These are phyloP conservation scores for Diachrysia chrysitis DNA, from an alignment of 2,888 invertebrate species.

Conservation along the genomic window DNA sequence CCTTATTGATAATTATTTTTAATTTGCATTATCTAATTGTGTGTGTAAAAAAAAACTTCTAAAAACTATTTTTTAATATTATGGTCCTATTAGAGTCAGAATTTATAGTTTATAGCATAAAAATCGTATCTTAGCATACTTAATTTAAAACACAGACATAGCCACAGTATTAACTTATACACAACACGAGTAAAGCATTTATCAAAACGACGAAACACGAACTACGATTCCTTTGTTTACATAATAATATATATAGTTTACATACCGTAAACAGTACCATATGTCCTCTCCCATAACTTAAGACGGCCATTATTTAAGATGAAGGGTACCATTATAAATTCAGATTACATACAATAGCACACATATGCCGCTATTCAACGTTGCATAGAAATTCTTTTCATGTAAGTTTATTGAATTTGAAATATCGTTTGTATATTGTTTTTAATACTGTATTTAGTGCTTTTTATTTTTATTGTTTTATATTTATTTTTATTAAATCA, in stretches of 20 bases:
- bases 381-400: neutral
- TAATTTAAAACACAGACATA: constrained; percentile 7
- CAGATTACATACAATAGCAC: constrained; percentile 34
- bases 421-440: neutral
- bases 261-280: constrained; percentile 38
- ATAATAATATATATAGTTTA: neutral
- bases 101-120: too few relatives aligned
- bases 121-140: neutral
- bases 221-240: constrained; percentile 16
- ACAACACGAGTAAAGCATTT: neutral
- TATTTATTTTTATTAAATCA: too few relatives aligned
- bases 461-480: too few relatives aligned
- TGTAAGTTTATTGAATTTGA: neutral
- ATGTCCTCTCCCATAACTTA: constrained; percentile 50
- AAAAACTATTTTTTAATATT: too few relatives aligned
- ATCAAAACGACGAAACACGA: constrained; percentile 14
- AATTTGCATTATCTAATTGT: too few relatives aligned
- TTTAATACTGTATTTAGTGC: neutral
- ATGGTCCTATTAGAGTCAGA: too few relatives aligned
- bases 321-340: constrained; percentile 31
- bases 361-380: constrained; percentile 31
- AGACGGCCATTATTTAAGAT: constrained; percentile 32
- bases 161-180: too few relatives aligned
- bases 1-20: too few relatives aligned
- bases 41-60: too few relatives aligned